A percentile compares a stretch with the other conserved stretches of the same genome.
Conservation (phyloP, 2,797 vertebrate genomes). For the Premnoplex brunnescens region DNA sequence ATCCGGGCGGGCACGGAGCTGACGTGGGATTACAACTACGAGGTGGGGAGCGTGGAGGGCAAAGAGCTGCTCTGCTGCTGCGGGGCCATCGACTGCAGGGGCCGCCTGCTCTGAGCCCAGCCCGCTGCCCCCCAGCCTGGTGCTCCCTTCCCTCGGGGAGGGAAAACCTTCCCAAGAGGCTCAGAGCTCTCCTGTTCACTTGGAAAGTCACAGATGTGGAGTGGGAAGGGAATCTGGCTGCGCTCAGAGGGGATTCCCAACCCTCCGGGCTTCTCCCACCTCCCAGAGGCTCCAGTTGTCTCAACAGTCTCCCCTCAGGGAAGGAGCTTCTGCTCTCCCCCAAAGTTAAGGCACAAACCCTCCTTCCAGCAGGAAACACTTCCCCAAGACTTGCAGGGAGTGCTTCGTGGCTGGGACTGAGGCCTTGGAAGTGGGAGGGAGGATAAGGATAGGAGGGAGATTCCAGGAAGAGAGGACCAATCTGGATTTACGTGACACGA, state of each 20-base stretch:
- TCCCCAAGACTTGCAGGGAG: not conserved
- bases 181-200: accelerated
- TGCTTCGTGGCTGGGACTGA: accelerated
- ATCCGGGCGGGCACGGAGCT: constrained; percentile 94
- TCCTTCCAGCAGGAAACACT: not conserved
- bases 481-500: not conserved
- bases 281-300: not conserved
- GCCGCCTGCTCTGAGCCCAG: constrained; percentile 84
- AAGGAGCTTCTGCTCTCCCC: not conserved
- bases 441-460: not conserved
- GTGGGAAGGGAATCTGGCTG: accelerated
- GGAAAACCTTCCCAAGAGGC: not conserved
- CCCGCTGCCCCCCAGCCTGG: accelerated
- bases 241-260: not conserved
- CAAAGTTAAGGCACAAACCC: not conserved
- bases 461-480: not conserved
- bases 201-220: not conserved
- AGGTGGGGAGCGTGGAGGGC: constrained; percentile 96
- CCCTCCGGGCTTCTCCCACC: accelerated
- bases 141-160: not conserved
- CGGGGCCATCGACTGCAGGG: constrained; percentile 92
- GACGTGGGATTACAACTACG: constrained; percentile 99
- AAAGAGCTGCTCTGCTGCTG: constrained; percentile 99
- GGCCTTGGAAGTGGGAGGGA: not conserved
- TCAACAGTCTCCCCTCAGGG: not conserved